Base-by-base conservation (phyloP, 2,888 invertebrate species). In the Sinohyriopsis cumingii region DNA sequence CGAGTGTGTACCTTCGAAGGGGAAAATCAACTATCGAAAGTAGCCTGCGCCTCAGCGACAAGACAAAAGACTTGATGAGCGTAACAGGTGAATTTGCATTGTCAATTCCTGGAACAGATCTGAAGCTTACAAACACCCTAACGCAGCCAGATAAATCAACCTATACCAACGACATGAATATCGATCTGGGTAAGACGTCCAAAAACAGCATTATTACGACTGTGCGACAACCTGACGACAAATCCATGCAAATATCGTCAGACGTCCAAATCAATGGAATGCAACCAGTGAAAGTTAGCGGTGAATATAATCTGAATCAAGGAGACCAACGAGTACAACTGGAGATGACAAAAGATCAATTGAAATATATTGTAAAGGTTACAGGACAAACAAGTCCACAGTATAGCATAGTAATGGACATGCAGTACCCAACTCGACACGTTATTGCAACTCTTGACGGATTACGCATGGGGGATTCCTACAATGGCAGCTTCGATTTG, bases 51-150 rank as follows among this genome's bases (percentile, higher is more conserved):
- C 66, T 83, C 18, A 78, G 77, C 62, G 76, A 84, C 67, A 74
- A 75, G 45, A 79, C 78, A 24, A 76, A 68, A 54, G 76, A 76
- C 18, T 67, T 76, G 12, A 73, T 64, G 57, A 79, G 78, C 63
- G 60, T 76, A 28, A 64, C 61, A 4, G 85, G 83, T 28, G 69
- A 73, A 45, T 72, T 79, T 33, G 67, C 72, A 3, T 67, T 87
- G 25, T 70, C 72, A 12, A 78, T 79, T 64, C 82, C 81, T 25
- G 84, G 85, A 33, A 81, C 79, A 64, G 73, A 76, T 24, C 33
- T 86, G 5, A 64, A 64, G 55, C 45, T 84, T 2, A 78, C 78
- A 0, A 78, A 82, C n/a, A 69, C 72, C 22, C 68, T 84, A n/a
- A 65, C 63, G 4, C 80, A 84, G 72, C 67, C 60, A 1, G 74